Base-by-base conservation (phyloP, 2,888 invertebrate genomes). In the Sinopyrophorus schimmeli region DNA sequence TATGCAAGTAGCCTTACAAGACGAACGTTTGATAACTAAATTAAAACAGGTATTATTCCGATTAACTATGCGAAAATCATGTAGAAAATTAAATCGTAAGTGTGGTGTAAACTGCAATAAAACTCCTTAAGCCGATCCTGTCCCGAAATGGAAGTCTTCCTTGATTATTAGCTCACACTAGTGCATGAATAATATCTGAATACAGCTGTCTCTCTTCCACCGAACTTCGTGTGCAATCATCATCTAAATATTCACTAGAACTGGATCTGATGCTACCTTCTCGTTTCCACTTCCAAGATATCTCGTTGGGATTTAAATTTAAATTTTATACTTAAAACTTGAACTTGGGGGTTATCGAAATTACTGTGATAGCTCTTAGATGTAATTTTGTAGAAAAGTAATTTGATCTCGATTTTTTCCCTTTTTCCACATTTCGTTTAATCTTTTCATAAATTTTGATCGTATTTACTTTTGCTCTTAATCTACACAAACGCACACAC, bases 221-320 rank as follows among this genome's bases (percentile, higher is more conserved):
- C 42, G 46, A 41, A 39, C 49, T 49, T 51, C 50, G 41, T 44
- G 35, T 50, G 52, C 53, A 54, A 53, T 57, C 54, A 54, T 52
- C 47, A 53, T 50, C 54, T 57, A 54, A 57, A 57, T 54, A 57
- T 54, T 57, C 57, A 57, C 54, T 46, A 47, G 57, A 27, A 55
- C 40, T 43, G 32, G 35, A 55, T 44, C 42, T 41, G 42, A 51
- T 54, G 50, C 46, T 54, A 49, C 42, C 49, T 47, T 51, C 38
- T 44, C 41, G 52, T 48, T 49, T 49, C 51, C 48, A 27, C 24
- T 37, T 35, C 26, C 27, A 44, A 34, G 44, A 15, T 14, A 37
- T 44, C 44, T 37, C 44, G 11, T 16, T 41, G 41, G 48, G 53
- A 42, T 52, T 47, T 37, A 39, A 43, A 53, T 47, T 49, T 49